Evolutionary conservation across 2,888 invertebrate species (phyloP).

Genomic region (Pecten maximus): DNA sequence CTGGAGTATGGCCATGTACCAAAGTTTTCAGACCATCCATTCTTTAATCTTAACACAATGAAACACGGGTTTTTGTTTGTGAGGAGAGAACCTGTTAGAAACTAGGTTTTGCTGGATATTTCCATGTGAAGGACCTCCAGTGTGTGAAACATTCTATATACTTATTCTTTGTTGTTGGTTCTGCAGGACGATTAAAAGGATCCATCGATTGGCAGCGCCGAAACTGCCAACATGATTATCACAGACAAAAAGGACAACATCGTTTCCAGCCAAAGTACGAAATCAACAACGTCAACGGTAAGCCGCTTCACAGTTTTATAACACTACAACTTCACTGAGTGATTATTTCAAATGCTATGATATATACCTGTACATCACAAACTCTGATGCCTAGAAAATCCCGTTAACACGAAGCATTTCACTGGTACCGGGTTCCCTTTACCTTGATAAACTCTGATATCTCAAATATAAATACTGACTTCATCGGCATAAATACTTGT

Average conservation of each 20-base stretch:
- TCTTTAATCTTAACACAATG: background rate
- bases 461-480: too few species aligned
- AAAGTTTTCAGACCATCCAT: background rate
- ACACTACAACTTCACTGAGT: background rate
- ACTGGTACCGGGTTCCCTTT: too few species aligned
- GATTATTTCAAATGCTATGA: background rate
- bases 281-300: conserved; percentile 4
- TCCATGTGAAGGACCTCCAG: background rate
- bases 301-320: background rate
- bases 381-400: too few species aligned
- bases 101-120: background rate
- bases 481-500: too few species aligned
- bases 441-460: too few species aligned
- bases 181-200: background rate
- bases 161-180: background rate
- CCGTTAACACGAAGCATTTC: too few species aligned
- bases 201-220: background rate
- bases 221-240: background rate
- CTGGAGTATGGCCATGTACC: background rate
- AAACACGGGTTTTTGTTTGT: background rate
- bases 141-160: background rate
- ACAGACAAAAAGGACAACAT: background rate
- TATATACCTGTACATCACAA: too few species aligned
- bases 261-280: background rate
- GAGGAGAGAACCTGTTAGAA: background rate